Conservation (phyloP, 2,113 vertebrate genomes). For the Ammospiza nelsoni region DNA sequence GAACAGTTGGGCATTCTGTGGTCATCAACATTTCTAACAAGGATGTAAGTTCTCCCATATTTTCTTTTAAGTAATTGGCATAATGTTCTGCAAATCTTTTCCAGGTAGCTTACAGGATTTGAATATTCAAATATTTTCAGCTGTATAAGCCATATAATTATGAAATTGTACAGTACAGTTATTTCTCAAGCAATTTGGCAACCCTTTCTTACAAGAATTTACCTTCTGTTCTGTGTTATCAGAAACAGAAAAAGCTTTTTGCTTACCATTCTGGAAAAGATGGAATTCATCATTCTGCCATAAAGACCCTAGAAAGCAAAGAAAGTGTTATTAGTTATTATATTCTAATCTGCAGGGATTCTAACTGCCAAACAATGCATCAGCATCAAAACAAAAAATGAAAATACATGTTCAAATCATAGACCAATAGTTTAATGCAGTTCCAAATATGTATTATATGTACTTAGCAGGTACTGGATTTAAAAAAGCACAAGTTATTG, state of each 20-base stretch:
- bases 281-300: conserved; percentile 76
- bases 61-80: conserved; percentile 36
- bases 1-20: conserved; percentile 21
- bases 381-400: conserved; percentile 65
- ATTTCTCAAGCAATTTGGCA: conserved; percentile 63
- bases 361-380: conserved; percentile 64
- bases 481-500: neutral
- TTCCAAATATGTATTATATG: neutral
- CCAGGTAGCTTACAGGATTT: conserved; percentile 59
- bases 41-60: conserved; percentile 19
- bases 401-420: conserved; percentile 50
- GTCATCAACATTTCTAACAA: conserved; percentile 54
- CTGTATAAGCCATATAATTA: conserved; percentile 66
- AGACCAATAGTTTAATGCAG: conserved; percentile 58
- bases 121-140: conserved; percentile 70
- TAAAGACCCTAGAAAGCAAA: conserved; percentile 77
- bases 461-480: neutral
- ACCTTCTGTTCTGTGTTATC: conserved; percentile 60
- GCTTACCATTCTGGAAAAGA: conserved; percentile 77
- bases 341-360: conserved; percentile 67
- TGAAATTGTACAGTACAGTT: conserved; percentile 51
- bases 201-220: conserved; percentile 51
- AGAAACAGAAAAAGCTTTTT: conserved; percentile 71
- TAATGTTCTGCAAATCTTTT: conserved; percentile 48
- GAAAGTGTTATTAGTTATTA: conserved; percentile 79